phyloP scores from a whole-genome alignment of 2,888 invertebrate species.

The Shargacucullia verbasci region DNA sequence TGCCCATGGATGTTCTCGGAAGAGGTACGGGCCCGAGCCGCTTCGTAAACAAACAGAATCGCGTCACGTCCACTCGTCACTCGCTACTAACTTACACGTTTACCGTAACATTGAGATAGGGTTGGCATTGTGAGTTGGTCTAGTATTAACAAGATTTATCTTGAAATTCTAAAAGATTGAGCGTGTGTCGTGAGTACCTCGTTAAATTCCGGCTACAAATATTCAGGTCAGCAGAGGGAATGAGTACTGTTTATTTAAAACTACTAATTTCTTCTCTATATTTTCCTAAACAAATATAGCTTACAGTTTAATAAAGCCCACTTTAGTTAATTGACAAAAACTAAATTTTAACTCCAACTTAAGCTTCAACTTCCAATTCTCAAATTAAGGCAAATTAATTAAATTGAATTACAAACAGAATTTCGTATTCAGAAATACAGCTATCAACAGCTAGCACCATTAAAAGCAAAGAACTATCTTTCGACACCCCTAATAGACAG shows the following conservation, averaged over 20 bases:
- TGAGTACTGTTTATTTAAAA: no score
- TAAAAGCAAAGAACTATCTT: background rate
- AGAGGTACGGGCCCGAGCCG: conserved; percentile 53
- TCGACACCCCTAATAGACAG: conserved; percentile 70
- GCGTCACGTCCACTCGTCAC: conserved; percentile 80
- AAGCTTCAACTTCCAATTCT: no score
- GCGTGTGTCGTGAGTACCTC: no score
- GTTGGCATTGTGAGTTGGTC: conserved; percentile 55
- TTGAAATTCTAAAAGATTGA: background rate
- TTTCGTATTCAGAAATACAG: background rate
- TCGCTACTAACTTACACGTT: conserved; percentile 87
- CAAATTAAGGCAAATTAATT: no score
- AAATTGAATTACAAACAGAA: background rate
- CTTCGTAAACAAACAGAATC: conserved; percentile 83
- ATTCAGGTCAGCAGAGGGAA: no score
- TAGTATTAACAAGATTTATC: conserved; percentile 2
- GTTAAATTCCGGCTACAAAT: no score
- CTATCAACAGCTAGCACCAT: conserved; percentile 1
- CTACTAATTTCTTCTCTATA: no score
- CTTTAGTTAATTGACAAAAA: no score
- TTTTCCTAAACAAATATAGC: no score
- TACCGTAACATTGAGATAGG: conserved; percentile 74
- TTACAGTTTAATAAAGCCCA: no score
- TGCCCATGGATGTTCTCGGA: conserved; percentile 70
- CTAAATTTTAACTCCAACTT: no score